Percentiles rank a stretch among this genome's conserved stretches.
Conservation (phyloP, 2,888 invertebrate genomes). For the Cenopis cana region DNA sequence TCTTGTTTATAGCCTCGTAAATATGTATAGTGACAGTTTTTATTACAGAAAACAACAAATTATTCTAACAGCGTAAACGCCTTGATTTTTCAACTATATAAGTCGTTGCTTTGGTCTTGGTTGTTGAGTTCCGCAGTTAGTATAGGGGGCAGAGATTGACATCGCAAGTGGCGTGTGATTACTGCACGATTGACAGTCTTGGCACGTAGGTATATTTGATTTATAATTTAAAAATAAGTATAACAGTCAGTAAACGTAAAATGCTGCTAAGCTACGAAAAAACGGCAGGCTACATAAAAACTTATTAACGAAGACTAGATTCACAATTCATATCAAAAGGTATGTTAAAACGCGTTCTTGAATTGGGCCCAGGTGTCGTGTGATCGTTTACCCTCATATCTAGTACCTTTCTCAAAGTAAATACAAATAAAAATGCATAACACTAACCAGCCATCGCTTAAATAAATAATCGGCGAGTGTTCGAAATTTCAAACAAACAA, state of each 20-base stretch:
- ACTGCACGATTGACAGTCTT: slow-evolving; percentile 54
- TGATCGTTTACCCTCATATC: background rate
- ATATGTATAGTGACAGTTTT: slow-evolving; percentile 79
- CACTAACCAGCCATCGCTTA: slow-evolving; percentile 25
- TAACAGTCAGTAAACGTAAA: no score
- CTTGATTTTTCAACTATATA: background rate
- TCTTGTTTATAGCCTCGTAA: slow-evolving; percentile 79
- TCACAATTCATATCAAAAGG: no score
- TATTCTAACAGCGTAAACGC: background rate
- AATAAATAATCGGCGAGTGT: slow-evolving; percentile 38
- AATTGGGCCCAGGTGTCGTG: background rate
- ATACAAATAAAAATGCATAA: slow-evolving; percentile 35
- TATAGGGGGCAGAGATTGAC: slow-evolving; percentile 54
- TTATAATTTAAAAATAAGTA: background rate
- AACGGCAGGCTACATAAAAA: no score
- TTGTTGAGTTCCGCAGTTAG: slow-evolving; percentile 64
- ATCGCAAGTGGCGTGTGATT: slow-evolving; percentile 70
- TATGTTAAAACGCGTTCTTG: no score
- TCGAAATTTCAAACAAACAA: slow-evolving; percentile 38
- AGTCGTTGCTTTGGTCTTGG: background rate
- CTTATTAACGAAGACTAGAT: no score
- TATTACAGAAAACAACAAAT: slow-evolving; percentile 67
- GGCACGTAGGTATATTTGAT: background rate
- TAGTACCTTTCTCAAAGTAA: background rate
- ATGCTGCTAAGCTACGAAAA: no score